Base-by-base conservation (phyloP, 2,888 invertebrate species). In the Troides aeacus region DNA sequence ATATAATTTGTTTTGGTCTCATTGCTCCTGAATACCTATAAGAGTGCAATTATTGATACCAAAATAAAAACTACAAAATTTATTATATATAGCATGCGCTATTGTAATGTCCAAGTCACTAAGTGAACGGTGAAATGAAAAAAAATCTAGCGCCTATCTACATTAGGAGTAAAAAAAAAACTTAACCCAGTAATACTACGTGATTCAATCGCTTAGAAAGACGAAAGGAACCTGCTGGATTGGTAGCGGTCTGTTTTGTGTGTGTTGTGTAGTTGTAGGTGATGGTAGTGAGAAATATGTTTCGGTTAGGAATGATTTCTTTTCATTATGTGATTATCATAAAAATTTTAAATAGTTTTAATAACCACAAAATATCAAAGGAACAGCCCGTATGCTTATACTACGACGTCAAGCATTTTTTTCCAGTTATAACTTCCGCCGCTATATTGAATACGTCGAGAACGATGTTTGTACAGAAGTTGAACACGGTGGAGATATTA, bases 131-230 rank as follows among this genome's bases (percentile, higher is more conserved):
- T 73, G 68, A 76, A 42, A 24, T 58, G 71, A 70, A 76, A 76
- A 78, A 76, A 77, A 78, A 74, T 74, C 62, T 66, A 71, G 73
- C 72, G 73, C 74, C 75, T 79, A 79, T 73, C 78, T 80, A 81
- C 76, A 78, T 81, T 79, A 74, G 71, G 70, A 72, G 64, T 69
- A 73, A 76, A 74, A 74, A 21, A 74, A 66, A 71, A 69, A 69
- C 80, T 77, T 66, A 74, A 70, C 74, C 72, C 75, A 75, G 70
- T 77, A 70, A 75, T 69, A 73, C 77, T 85, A 86, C 83, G 85
- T 86, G 84, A 81, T 80, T 82, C 79, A 83, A 82, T 82, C 78
- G 72, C 72, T 77, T 76, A 79, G 78, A 83, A 82, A 78, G 79
- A 80, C 81, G 74, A 75, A 83, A 83, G 80, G 82, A 78, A 79